Base-by-base conservation (phyloP, 1,140 invertebrate genomes). In the Vanessa atalanta region DNA sequence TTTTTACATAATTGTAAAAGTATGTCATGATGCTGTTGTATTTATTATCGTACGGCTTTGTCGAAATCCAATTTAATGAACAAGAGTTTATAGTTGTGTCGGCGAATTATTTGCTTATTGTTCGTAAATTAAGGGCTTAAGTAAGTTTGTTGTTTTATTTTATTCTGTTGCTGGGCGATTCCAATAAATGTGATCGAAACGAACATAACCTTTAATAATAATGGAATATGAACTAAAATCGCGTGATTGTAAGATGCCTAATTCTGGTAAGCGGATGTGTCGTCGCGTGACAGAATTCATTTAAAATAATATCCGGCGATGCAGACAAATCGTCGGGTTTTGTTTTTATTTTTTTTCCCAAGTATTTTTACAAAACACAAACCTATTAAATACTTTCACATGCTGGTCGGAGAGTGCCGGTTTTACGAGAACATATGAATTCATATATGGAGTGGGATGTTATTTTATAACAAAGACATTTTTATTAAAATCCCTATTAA, bases 221-320 rank as follows among this genome's bases (percentile, higher is more conserved):
- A 16, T 8, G 8, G 14, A 14, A 47, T 70, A 70, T 11, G 57
- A 15, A 23, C 23, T 26, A 63, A 31, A 63, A 60, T 61, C 12
- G 57, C 20, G 0, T 70, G 57, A n/a, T 26, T 31, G 43, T 50
- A 7, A 12, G 31, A 20, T 43, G 37, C 26, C 43, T 63, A 70
- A 55, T 72, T 72, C 50, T 65, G 23, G 23, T 31, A 65, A 70
- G 65, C 75, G 75, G 70, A 76, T 76, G 65, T 53, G 75, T 55
- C 15, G 60, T 73, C 51, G 75, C 75, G 75, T 76, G 75, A 76
- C 75, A 76, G 71, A 70, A 65, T 72, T 63, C 75, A 73, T 76
- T 76, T 71, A 65, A 67, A 76, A 68, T 51, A 69, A 72, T 77
- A 72, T 77, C 66, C 71, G 75, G 71, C 66, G 70, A 66, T 31